Evolutionary conservation across 2,113 vertebrate species (phyloP).

Genomic region (Haemorhous mexicanus): DNA sequence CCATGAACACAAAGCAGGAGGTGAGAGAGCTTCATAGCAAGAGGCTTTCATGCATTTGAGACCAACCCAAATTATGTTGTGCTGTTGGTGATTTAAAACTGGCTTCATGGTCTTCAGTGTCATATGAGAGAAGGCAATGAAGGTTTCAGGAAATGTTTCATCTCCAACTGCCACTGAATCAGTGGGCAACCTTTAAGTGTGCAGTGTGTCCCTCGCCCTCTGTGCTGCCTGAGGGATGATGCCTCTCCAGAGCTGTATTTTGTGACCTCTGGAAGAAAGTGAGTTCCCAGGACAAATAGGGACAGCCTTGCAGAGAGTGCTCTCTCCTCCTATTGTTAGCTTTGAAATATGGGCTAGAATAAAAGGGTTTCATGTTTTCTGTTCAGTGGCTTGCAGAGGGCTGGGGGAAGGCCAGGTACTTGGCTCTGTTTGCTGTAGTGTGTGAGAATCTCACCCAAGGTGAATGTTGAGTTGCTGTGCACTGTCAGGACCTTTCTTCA

Average conservation of each 20-base stretch:
- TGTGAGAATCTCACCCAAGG: background rate
- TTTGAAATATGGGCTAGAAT: background rate
- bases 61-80: background rate
- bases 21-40: background rate
- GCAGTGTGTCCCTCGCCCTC: accelerated
- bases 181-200: background rate
- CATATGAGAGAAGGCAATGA: background rate
- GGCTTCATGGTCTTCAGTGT: background rate
- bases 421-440: background rate
- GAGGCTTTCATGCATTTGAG: background rate
- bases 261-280: background rate
- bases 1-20: slow-evolving; percentile 2
- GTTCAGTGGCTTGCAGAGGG: background rate
- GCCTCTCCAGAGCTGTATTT: background rate
- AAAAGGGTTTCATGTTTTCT: background rate
- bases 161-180: background rate
- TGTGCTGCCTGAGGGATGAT: background rate
- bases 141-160: background rate
- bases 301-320: background rate
- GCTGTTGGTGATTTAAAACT: background rate
- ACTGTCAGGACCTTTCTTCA: background rate
- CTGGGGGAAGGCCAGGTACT: background rate
- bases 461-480: background rate
- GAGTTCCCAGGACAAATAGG: background rate
- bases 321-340: background rate